Conservation (phyloP, 2,113 vertebrate species). For the Dicrurus megarhynchus region DNA sequence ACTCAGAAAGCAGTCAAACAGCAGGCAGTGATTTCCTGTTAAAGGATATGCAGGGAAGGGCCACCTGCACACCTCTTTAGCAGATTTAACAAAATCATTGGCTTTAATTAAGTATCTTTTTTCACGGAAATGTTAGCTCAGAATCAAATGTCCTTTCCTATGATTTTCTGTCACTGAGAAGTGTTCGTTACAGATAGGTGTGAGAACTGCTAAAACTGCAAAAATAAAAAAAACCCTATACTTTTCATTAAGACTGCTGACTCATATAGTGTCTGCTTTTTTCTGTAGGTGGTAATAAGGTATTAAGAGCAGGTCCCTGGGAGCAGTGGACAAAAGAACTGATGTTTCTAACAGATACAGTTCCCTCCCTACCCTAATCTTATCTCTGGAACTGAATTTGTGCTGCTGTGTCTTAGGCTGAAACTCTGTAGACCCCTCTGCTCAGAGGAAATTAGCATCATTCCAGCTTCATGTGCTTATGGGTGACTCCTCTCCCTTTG, state of each 20-base stretch:
- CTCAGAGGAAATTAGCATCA: neutral
- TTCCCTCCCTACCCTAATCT: neutral
- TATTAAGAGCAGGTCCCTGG: neutral
- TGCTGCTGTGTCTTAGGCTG: neutral
- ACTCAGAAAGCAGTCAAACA: neutral
- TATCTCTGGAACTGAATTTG: neutral
- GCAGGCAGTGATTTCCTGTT: neutral
- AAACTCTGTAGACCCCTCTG: neutral
- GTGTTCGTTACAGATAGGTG: neutral
- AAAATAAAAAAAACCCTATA: rapidly evolving
- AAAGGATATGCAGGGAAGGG: neutral
- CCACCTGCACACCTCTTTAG: neutral
- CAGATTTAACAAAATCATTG: neutral
- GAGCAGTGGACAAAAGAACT: neutral
- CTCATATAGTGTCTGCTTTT: neutral
- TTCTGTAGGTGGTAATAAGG: neutral
- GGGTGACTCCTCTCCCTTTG: rapidly evolving
- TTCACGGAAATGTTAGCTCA: neutral
- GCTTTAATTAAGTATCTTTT: neutral
- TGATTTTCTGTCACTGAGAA: neutral
- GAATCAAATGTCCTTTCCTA: neutral
- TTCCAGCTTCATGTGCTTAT: neutral
- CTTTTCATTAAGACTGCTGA: neutral
- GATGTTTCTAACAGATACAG: neutral
- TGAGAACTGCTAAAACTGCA: neutral